phyloP scores from a whole-genome alignment of 2,113 vertebrate genomes.

The Cavia porcellus region DNA sequence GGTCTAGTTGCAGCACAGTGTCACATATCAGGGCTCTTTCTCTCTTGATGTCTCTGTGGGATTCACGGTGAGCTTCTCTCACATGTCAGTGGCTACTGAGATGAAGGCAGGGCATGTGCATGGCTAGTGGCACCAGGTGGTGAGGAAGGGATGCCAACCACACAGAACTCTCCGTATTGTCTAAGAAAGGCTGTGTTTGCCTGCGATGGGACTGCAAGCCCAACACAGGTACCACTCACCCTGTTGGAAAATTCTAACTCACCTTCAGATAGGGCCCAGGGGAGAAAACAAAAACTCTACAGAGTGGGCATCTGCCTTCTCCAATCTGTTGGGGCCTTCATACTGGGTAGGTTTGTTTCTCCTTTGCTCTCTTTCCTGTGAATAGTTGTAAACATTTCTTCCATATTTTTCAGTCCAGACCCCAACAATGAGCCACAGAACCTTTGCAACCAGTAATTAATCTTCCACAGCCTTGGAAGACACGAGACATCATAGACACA shows the following conservation, averaged over 20 bases:
- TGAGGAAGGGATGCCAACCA: background rate
- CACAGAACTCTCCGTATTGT: background rate
- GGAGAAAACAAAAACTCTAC: background rate
- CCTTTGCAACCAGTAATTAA: background rate
- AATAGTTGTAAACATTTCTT: background rate
- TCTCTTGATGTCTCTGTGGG: background rate
- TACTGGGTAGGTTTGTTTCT: accelerated
- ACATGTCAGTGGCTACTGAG: accelerated
- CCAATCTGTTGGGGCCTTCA: accelerated
- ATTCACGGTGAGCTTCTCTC: background rate
- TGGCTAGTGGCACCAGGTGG: accelerated
- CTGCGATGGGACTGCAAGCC: accelerated
- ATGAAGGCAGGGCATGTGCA: background rate
- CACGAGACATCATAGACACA: accelerated
- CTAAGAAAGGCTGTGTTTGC: accelerated
- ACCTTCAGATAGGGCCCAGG: background rate
- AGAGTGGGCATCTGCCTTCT: background rate
- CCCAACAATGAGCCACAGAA: background rate
- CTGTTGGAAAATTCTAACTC: background rate
- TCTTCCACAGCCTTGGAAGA: background rate
- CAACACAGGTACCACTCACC: background rate
- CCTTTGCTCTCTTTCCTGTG: background rate
- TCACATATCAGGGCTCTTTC: background rate
- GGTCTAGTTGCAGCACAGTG: background rate
- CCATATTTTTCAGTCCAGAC: background rate